A percentile compares a stretch with the other conserved stretches of the same genome.
Conservation (phyloP, 2,797 vertebrate genomes). For the Semaprochilodus insignis region DNA sequence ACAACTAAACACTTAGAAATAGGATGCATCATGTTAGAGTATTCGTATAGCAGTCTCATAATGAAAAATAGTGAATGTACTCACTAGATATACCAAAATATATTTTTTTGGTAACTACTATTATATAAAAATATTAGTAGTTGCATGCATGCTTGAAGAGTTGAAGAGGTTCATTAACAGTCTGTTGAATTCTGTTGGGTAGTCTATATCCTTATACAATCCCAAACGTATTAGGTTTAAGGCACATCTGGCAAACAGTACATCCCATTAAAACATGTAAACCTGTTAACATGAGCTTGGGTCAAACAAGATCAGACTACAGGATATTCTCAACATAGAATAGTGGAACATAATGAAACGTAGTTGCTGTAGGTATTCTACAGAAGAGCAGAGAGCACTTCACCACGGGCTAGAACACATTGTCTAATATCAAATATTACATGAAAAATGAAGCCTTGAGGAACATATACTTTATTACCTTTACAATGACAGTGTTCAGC, state of each 20-base stretch:
- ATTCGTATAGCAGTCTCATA: too few species aligned
- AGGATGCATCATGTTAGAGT: too few species aligned
- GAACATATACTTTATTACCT: conserved; percentile 47
- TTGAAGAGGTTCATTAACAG: not conserved
- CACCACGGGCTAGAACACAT: conserved; percentile 4
- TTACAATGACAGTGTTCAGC: conserved; percentile 25
- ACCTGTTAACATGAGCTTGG: not conserved
- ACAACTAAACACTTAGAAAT: too few species aligned
- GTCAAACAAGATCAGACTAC: not conserved
- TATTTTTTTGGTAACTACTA: not conserved
- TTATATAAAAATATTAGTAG: not conserved
- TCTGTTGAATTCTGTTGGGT: not conserved
- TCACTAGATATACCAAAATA: too few species aligned
- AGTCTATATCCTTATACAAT: not conserved
- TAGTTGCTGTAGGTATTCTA: conserved; percentile 20
- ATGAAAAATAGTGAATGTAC: too few species aligned
- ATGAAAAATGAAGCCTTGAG: conserved; percentile 41
- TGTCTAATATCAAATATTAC: conserved; percentile 39
- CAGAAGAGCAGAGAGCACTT: conserved; percentile 14
- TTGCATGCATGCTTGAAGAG: too few species aligned
- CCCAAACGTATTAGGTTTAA: not conserved
- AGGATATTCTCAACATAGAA: not conserved
- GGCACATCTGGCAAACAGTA: not conserved
- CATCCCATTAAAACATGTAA: not conserved
- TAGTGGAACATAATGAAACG: conserved; percentile 22